Base-by-base conservation (phyloP, 1,140 invertebrate genomes). In the Polyergus mexicanus region DNA sequence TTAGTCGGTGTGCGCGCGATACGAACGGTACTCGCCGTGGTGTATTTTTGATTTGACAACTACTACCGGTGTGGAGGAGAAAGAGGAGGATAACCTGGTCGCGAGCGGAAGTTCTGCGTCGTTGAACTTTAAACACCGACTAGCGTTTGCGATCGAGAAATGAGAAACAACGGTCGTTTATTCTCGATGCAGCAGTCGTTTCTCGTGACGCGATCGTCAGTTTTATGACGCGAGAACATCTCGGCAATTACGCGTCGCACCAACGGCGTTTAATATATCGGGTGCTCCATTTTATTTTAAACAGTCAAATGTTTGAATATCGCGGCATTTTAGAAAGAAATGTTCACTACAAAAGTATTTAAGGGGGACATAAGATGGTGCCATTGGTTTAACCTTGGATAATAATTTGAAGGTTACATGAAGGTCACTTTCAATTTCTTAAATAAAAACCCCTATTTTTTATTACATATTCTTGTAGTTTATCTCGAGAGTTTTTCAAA, bases 21-120 rank as follows among this genome's bases (percentile, higher is more conserved):
- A 54, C 78, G 51, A 56, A 51, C 66, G 38, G 6, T 44, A 25
- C 63, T 56, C 38, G 66, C 58, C 60, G 7, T 32, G 65, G 28
- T 89, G 87, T 88, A 88, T 88, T 89, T 89, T 89, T 89, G 87
- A 89, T 88, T 86, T 44, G 56, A 41, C 75, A 38, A 56, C 56
- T 51, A 56, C 56, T 51, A 35, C 69, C 22, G 51, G 25, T 25
- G 41, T 7, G 28, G n/a, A 19, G 16, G 13, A 22, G 62, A 47
- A 11, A 11, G 44, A 13, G 13, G 69, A 47, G 68, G 28, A 58
- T 58, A 78, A 38, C n/a, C 28, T 13, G 44, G 28, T 32, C 32
- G 32, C 47, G 16, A 32, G 68, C 32, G 41, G 54, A 72, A 77
- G 47, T 62, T 38, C n/a, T 44, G 63, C 62, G 19, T 75, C 44